Base-by-base conservation (phyloP, 2,888 invertebrate species). In the Melinaea marsaeus region DNA sequence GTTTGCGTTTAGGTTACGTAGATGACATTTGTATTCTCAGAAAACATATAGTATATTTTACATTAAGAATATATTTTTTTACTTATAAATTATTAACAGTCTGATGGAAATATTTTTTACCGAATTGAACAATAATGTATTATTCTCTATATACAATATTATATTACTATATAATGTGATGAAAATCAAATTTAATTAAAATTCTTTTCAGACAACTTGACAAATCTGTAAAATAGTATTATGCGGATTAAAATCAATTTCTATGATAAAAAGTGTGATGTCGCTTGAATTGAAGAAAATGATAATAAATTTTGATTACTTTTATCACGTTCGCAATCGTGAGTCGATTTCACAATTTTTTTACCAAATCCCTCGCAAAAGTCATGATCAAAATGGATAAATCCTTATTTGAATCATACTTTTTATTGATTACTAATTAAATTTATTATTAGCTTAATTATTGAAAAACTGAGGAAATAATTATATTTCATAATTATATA, bases 291-390 rank as follows among this genome's bases (percentile, higher is more conserved):
- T 78, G 83, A 80, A 83, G 83, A 84, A 81, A 78, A 81, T 84
- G 83, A 89, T 87, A 86, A 87, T 87, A 84, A n/a, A 88, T 87
- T 87, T 87, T 86, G 86, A 88, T 89, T 88, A 88, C 86, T 81
- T 85, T 87, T n/a, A 84, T 85, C 87, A 85, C 86, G 87, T 87
- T 83, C 85, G 80, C 81, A 78, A 76, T 79, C 87, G 86, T 89
- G 88, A 87, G 85, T 85, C 79, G 88, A 83, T 88, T 87, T 76
- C 79, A 80, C 80, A 85, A 87, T 86, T 85, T 83, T n/a, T n/a
- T 81, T 81, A 78, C 72, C n/a, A n/a, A n/a, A n/a, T n/a, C n/a
- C n/a, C n/a, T n/a, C n/a, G n/a, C n/a, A n/a, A n/a, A n/a, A n/a
- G n/a, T 81, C 78, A 80, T 83, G 84, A 84, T 85, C 83, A 85